Evolutionary conservation across 2,113 vertebrate species (phyloP), one percentile per base, ranked within the genome.

Genomic region (Sporophila hypoxantha): DNA sequence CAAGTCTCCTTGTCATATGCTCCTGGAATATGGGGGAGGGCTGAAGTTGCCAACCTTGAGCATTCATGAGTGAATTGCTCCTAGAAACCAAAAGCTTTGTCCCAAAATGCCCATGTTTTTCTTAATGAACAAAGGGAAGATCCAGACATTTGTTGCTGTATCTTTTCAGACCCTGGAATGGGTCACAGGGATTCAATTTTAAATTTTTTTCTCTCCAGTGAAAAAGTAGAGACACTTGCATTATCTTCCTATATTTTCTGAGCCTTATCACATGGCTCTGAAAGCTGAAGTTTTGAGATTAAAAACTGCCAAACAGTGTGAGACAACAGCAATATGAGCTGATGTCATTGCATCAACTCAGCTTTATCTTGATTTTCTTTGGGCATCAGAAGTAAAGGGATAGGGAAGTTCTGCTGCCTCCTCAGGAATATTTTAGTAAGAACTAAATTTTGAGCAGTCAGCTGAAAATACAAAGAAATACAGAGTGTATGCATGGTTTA

Each of bases 1-100:
- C 93, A 95, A 89, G 78, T 93, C 82, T 89, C 69, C 70, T 74
- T 79, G 86, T 91, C 80, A 76, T 77, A 36, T 86, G 77, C 82
- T 91, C 65, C 59, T 67, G 47, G 66, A 90, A 82, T 82, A 60
- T 7, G 77, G 64, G 70, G 34, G 66, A 75, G 78, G 70, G 85
- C 70, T 47, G 34, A 57, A 65, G n/a, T 36, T 93, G 76, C 42
- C 70, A 89, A 21, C 90, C 77, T 89, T 83, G 70, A 94, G n/a
- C 50, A 44, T 27, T 76, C 70, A 47, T 2, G 1, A 53, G 22
- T 32, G 41, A 85, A 92, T 47, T 50, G 30, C 52, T 82, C 76
- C 39, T 70, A 21, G 26, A 84, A 92, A 89, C 52, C 60, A 52
- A 36, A 76, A 62, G 8, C 20, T 11, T 74, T 49, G 14, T 12